These are phyloP conservation scores for Phaethornis superciliosus DNA, from an alignment of 2,113 vertebrate genomes.

Conservation along the genomic window DNA sequence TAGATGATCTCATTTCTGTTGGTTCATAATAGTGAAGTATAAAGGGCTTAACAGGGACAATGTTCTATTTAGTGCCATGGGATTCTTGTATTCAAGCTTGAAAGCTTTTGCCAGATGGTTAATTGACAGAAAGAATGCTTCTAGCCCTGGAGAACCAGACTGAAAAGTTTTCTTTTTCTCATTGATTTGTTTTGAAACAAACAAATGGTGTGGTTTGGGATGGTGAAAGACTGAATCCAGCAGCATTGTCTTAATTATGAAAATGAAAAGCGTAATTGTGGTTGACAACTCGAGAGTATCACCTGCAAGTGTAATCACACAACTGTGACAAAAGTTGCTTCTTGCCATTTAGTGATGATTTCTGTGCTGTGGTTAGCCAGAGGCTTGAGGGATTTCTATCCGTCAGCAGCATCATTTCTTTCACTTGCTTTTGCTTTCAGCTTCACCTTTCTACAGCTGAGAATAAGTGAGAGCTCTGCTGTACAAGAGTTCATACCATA, in stretches of 20 bases:
- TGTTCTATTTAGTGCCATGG: fast-evolving
- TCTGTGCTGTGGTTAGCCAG: not conserved
- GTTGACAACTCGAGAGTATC: not conserved
- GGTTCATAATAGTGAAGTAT: not conserved
- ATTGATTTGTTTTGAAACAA: not conserved
- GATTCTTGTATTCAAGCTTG: not conserved
- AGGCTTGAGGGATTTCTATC: not conserved
- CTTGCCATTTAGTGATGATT: not conserved
- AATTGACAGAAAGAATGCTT: not conserved
- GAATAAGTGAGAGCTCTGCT: not conserved
- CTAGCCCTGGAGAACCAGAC: not conserved
- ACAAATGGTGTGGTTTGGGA: not conserved
- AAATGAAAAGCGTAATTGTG: not conserved
- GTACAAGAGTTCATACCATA: not conserved
- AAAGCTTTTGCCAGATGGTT: not conserved
- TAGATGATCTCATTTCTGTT: not conserved
- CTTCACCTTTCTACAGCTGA: not conserved
- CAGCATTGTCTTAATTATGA: not conserved
- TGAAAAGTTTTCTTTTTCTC: not conserved
- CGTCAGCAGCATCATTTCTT: not conserved
- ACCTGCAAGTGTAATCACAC: not conserved
- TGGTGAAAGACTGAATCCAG: not conserved
- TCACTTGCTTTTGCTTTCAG: not conserved
- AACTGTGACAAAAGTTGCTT: not conserved
- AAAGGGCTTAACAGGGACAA: not conserved